These are phyloP conservation scores for Scleropages formosus DNA, from an alignment of 2,797 vertebrate species.

Conservation along the genomic window DNA sequence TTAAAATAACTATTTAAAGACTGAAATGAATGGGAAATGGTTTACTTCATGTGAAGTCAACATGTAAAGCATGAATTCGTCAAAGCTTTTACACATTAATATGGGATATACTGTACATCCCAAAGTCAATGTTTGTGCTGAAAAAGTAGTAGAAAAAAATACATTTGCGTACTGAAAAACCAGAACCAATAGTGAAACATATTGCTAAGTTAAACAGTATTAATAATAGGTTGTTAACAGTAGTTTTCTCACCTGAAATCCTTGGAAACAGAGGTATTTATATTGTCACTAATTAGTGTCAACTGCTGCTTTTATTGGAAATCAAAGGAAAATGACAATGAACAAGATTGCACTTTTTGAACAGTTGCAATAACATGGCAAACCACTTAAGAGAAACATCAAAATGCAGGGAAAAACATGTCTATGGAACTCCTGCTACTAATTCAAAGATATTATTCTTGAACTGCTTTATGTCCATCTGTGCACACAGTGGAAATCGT, in stretches of 20 bases:
- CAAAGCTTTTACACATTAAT: no score
- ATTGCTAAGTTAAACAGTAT: neutral
- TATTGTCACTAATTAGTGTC: neutral
- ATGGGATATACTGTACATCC: neutral
- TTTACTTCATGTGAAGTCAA: conserved; percentile 20
- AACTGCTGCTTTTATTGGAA: neutral
- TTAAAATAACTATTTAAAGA: neutral
- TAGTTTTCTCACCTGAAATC: conserved; percentile 1
- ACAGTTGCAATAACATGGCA: neutral
- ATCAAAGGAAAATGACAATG: neutral
- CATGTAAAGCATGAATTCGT: neutral
- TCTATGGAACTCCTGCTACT: no score
- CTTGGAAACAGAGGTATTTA: neutral
- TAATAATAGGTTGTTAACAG: neutral
- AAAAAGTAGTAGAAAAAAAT: neutral
- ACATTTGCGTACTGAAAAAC: neutral
- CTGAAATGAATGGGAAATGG: conserved; percentile 2
- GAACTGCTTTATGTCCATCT: neutral
- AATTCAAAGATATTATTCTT: no score
- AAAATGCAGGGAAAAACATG: neutral
- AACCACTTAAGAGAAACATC: conserved; percentile 7
- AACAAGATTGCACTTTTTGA: neutral
- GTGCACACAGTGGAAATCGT: neutral
- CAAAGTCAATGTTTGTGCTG: neutral
- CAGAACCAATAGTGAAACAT: neutral